phyloP scores from a whole-genome alignment of 2,113 vertebrate genomes.

The Microtus montanus region DNA sequence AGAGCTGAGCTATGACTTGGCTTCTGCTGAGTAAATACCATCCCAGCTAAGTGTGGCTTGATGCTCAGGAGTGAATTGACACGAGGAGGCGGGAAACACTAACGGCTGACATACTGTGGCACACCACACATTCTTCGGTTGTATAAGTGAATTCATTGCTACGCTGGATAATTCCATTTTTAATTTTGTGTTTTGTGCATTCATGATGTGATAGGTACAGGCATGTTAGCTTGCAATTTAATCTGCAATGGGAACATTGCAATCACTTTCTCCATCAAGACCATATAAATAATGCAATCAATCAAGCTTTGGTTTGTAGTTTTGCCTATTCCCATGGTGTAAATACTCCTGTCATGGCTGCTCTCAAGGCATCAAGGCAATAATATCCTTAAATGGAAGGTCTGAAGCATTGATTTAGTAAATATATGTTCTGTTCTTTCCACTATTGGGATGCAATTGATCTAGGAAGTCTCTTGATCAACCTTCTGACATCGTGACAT shows the following conservation, averaged over 20 bases:
- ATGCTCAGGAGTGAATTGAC: not conserved
- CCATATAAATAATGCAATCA: not conserved
- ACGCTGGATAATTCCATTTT: not conserved
- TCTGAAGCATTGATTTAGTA: fast-evolving
- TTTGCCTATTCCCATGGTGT: not conserved
- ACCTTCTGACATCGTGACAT: no score
- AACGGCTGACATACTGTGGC: not conserved
- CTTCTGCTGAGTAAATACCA: not conserved
- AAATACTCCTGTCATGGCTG: not conserved
- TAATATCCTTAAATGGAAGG: not conserved
- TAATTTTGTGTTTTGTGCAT: not conserved
- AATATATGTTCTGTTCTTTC: fast-evolving
- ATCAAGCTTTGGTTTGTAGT: not conserved
- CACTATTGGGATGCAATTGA: not conserved
- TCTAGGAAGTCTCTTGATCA: not conserved
- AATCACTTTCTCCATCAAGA: not conserved
- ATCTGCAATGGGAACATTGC: not conserved
- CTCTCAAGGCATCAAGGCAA: not conserved
- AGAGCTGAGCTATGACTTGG: not conserved
- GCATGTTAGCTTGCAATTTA: not conserved
- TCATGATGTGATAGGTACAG: not conserved
- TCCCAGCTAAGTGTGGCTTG: not conserved
- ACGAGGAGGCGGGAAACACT: not conserved
- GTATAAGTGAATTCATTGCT: not conserved
- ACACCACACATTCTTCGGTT: not conserved